Evolutionary conservation across 2,797 vertebrate genomes (phyloP).

Genomic region (Hapalemur alaotrensis): DNA sequence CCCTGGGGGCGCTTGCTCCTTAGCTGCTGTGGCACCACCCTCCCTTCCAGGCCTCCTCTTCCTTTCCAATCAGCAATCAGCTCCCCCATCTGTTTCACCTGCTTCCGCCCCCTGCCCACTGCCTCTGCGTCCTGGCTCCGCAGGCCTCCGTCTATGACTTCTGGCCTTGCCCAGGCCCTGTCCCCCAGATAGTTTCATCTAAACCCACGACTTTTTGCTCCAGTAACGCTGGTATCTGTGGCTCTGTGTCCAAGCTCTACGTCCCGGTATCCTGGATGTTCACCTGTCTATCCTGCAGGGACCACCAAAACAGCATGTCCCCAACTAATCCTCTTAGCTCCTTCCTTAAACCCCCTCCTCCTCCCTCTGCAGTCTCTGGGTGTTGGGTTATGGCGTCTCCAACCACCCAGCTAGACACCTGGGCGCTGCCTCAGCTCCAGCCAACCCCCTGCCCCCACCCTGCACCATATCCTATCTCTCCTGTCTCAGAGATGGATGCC

Average conservation of each 20-base stretch:
- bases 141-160: neutral
- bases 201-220: neutral
- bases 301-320: neutral
- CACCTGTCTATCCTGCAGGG: neutral
- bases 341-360: neutral
- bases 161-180: neutral
- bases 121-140: neutral
- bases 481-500: neutral
- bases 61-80: neutral
- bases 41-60: neutral
- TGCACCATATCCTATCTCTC: neutral
- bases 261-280: neutral
- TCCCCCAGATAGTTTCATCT: neutral
- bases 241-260: neutral
- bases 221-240: neutral
- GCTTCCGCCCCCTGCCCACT: neutral
- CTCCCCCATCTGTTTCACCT: neutral
- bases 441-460: accelerated
- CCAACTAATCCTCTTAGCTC: neutral
- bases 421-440: neutral
- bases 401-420: neutral
- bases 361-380: neutral
- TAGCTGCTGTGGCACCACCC: neutral
- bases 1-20: neutral
- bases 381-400: neutral